Conservation (phyloP, 2,113 vertebrate species). For the Plectropomus leopardus region DNA sequence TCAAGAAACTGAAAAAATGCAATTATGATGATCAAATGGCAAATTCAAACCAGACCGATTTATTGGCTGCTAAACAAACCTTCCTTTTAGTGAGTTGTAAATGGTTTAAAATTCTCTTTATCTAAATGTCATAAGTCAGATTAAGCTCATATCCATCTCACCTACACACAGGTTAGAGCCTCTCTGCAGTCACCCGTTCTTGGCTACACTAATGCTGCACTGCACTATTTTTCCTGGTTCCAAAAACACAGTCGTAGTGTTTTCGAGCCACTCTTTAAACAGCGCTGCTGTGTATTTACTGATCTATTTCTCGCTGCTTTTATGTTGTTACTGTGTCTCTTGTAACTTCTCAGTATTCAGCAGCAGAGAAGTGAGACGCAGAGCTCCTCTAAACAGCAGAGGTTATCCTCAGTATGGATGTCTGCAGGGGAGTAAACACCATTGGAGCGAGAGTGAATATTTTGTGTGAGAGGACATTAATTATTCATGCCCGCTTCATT, state of each 20-base stretch:
- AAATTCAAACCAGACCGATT: not conserved
- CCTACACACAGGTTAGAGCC: slow-evolving; percentile 17
- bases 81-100: not conserved
- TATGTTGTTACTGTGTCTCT: slow-evolving; percentile 79
- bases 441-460: slow-evolving; percentile 79
- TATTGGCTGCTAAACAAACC: not conserved
- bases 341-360: slow-evolving; percentile 74
- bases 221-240: slow-evolving; percentile 58
- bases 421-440: slow-evolving; percentile 87
- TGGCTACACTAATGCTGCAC: slow-evolving; percentile 25
- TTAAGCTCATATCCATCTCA: slow-evolving; percentile 1
- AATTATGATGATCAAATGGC: slow-evolving; percentile 1
- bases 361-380: slow-evolving; percentile 72
- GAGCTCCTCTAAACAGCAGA: slow-evolving; percentile 80
- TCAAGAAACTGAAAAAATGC: not conserved
- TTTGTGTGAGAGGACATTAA: slow-evolving; percentile 83
- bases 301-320: slow-evolving; percentile 78
- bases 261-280: slow-evolving; percentile 73
- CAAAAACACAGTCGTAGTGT: slow-evolving; percentile 60
- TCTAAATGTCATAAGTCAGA: slow-evolving; percentile 22
- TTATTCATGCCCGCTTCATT: slow-evolving; percentile 85
- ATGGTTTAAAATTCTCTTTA: not conserved
- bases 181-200: slow-evolving; percentile 34
- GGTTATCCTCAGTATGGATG: slow-evolving; percentile 84
- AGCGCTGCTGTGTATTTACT: slow-evolving; percentile 74